Evolutionary conservation across 1,140 invertebrate genomes (phyloP), one percentile per base, ranked within the genome.

Genomic region (Brachionus angularis): DNA sequence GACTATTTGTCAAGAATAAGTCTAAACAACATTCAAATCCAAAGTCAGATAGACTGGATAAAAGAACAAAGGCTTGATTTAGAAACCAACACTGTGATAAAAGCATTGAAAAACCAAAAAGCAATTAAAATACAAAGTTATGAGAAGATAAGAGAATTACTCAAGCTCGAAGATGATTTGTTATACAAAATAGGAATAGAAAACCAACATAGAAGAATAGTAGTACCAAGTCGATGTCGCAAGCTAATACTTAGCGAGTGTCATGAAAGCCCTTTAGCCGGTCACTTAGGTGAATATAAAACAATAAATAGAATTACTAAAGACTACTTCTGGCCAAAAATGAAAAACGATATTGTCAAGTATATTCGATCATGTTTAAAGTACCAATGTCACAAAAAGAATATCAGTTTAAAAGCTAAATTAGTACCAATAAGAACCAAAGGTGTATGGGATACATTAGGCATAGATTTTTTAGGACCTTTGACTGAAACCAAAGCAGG

Each of bases 381-480:
- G 16, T 62, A 14, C 55, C 55, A 62, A 10, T 14, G 10, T 16
- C 12, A 14, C 8, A 70, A 64, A 31, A 27, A 27, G 27, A 44
- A 21, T 46, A 7, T 29, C 14, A 8, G 12, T 1, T 29, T 21
- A 33, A 44, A 16, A 31, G n/a, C 12, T 12, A 21, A 23, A 47
- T 29, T 64, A 27, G n/a, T 46, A 27, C 27, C 4, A 21, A 64
- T 64, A 16, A 39, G 27, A 36, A 31, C 33, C 14, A 25, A 61
- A 39, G 23, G 27, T 21, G 25, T 31, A n/a, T 44, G 39, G 61
- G 61, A 64, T 27, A 8, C 42, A 18, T 18, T 64, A 7, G 44
- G 39, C 29, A 72, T 79, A 8, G 79, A 82, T 74, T 72, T 78
- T 23, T 33, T 77, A 2, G 78, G 77, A 1, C 75, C 76, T 0